Conservation (phyloP, 2,888 invertebrate species). For the Ornithoptera alexandrae region DNA sequence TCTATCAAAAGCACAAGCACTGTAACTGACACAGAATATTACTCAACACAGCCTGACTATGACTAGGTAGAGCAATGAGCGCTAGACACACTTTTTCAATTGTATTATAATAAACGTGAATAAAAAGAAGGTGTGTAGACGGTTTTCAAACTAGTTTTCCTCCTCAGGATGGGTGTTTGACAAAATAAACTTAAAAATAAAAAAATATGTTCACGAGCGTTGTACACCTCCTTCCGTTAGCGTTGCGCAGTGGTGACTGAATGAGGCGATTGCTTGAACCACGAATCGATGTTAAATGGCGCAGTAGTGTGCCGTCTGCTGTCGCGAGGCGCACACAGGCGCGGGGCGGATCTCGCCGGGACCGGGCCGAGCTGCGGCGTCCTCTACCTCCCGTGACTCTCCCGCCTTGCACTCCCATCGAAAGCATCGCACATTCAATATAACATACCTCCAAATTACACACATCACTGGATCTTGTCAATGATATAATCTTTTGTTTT, state of each 20-base stretch:
- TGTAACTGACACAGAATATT: conserved; percentile 76
- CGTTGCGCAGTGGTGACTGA: conserved; percentile 78
- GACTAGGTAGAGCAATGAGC: conserved; percentile 59
- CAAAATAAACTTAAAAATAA: conserved; percentile 70
- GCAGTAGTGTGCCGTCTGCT: conserved; percentile 54
- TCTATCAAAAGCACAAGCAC: conserved; percentile 76
- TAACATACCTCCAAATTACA: neutral
- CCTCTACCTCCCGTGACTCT: neutral
- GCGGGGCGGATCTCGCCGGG: conserved; percentile 40
- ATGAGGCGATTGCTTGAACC: conserved; percentile 59
- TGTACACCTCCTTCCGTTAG: conserved; percentile 66
- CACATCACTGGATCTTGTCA: no score
- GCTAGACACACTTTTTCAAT: conserved; percentile 52
- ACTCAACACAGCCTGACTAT: conserved; percentile 71
- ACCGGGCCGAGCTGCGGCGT: conserved; percentile 40
- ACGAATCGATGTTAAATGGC: conserved; percentile 74
- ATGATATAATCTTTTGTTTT: no score
- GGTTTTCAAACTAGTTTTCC: conserved; percentile 62
- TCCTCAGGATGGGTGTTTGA: conserved; percentile 47
- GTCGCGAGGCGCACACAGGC: conserved; percentile 45
- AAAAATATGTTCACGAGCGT: conserved; percentile 45
- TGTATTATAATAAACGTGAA: conserved; percentile 44
- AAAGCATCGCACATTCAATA: conserved; percentile 4
- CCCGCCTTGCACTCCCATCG: neutral
- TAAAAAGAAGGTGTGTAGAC: conserved; percentile 50